These are phyloP conservation scores for Centrocercus urophasianus DNA, from an alignment of 2,113 vertebrate species.

Conservation along the genomic window DNA sequence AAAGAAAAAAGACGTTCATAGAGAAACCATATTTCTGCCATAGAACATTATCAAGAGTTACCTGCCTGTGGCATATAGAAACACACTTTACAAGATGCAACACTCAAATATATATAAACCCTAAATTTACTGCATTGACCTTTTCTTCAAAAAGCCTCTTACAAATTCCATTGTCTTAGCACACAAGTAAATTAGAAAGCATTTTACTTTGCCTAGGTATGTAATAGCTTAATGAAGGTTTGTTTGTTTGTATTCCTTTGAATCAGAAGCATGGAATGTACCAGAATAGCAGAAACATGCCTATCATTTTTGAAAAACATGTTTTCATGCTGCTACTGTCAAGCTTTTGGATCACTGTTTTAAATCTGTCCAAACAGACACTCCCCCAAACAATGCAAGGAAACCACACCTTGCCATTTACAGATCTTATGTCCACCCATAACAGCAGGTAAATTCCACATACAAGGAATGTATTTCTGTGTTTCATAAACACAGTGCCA, in stretches of 20 bases:
- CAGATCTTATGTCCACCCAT: neutral
- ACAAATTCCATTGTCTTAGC: neutral
- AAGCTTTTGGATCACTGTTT: neutral
- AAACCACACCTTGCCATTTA: neutral
- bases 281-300: constrained; percentile 16
- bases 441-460: neutral
- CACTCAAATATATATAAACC: neutral
- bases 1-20: neutral
- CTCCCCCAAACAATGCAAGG: neutral
- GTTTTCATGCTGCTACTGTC: neutral
- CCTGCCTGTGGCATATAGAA: neutral
- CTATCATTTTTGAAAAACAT: constrained; percentile 5
- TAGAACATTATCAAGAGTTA: neutral
- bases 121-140: neutral
- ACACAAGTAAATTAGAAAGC: neutral
- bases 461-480: neutral
- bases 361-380: neutral
- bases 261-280: constrained; percentile 42
- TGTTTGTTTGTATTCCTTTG: constrained; percentile 40
- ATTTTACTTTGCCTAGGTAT: neutral
- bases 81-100: neutral
- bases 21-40: neutral
- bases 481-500: neutral
- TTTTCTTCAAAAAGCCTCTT: neutral
- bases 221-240: neutral